Evolutionary conservation across 1,140 invertebrate genomes (phyloP).

Genomic region (Goniozus legneri): DNA sequence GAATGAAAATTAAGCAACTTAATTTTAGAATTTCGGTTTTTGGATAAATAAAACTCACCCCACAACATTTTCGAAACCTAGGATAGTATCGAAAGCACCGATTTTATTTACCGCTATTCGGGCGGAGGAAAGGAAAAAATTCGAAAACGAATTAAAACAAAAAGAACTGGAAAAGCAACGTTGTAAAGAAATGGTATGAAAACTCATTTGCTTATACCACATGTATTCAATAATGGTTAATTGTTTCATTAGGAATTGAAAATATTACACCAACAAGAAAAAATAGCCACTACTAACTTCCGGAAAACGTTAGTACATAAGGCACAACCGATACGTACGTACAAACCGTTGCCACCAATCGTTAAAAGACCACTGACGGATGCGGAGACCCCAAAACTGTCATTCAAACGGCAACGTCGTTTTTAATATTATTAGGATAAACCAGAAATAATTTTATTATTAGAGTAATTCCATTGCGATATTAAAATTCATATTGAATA

Average conservation of each 20-base stretch:
- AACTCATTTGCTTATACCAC: neutral
- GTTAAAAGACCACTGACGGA: constrained; percentile 21
- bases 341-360: neutral
- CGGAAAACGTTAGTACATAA: constrained; percentile 15
- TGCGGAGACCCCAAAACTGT: constrained; percentile 5
- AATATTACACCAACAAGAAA: constrained; percentile 8
- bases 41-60: too few species aligned
- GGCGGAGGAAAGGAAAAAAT: constrained; percentile 16
- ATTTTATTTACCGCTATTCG: constrained; percentile 11
- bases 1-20: too few species aligned
- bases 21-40: too few species aligned
- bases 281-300: constrained; percentile 13
- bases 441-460: too few species aligned
- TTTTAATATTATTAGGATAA: too few species aligned
- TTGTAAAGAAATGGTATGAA: constrained; percentile 11
- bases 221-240: neutral
- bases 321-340: constrained; percentile 21
- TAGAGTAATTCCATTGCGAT: too few species aligned
- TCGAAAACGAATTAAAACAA: constrained; percentile 11
- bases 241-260: constrained; percentile 5
- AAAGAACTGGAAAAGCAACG: constrained; percentile 9
- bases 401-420: constrained; percentile 21
- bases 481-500: too few species aligned
- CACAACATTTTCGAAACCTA: too few species aligned
- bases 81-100: constrained; percentile 10